Base-by-base conservation (phyloP, 92 coral and sea anemone genomes). In the Palythoa grandis region DNA sequence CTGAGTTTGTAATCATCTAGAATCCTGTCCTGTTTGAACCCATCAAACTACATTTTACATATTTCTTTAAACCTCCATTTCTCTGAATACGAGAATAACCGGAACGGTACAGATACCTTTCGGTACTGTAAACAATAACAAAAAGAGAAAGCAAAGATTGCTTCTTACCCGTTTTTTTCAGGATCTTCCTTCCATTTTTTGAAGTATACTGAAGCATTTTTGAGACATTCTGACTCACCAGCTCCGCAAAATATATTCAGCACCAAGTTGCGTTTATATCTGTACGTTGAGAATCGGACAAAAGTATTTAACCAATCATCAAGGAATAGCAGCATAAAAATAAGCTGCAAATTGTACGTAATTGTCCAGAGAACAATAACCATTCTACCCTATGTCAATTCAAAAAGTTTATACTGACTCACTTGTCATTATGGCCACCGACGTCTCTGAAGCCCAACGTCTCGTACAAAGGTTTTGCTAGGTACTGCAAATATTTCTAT, bases 401-500 rank as follows among this genome's bases (percentile, higher is more conserved):
- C 10, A 78, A 11, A 39, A 19, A 17, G 35, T 12, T 14, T 19
- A 29, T 29, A 29, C 1, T 29, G 35, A 66, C 93, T 92, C 71
- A 88, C 98, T 67, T 90, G 39, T 94, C 92, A 19, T 89, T 67
- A 71, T 90, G 92, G 69, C 79, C 54, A 48, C 93, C 98, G 19
- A 60, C 57, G 79, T 92, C 92, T 5, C 48, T 52, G 72, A 94
- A 94, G 3, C 95, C 95, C 70, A 94, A 91, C 17, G 69, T 84
- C 8, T 78, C 23, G 70, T 92, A 92, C 82, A 70, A 90, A 50
- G 87, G 77, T 38, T 25, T 70, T 10, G 87, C 89, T 87, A 91
- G 95, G 57, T 93, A 87, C 67, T 84, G 25, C 25, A 96, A 52
- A 48, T 94, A 96, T 85, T 96, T 94, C 98, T 96, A 61, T 13